A percentile compares a stretch with the other conserved stretches of the same genome.
Evolutionary conservation across 2,113 vertebrate species (phyloP).

Genomic region (Chionis minor): DNA sequence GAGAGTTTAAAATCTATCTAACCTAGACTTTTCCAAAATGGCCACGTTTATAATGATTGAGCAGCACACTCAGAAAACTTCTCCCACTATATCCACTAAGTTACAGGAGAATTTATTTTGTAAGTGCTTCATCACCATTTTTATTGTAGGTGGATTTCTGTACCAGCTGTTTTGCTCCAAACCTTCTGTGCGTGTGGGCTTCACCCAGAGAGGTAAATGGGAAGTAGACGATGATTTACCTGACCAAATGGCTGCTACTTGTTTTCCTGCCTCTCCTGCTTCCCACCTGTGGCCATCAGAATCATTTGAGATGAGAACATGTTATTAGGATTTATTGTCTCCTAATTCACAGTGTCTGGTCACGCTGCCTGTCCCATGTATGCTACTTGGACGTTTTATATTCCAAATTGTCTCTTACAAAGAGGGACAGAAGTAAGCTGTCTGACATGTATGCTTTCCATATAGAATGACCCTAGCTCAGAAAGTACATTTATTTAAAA

Average conservation of each 20-base stretch:
- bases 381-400: not conserved
- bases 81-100: not conserved
- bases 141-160: not conserved
- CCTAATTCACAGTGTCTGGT: not conserved
- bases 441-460: not conserved
- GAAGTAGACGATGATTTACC: not conserved
- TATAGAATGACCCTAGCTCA: not conserved
- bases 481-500: slow-evolving; percentile 5
- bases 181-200: not conserved
- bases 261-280: not conserved
- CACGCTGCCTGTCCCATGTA: not conserved
- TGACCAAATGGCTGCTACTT: not conserved
- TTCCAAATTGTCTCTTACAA: not conserved
- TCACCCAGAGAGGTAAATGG: not conserved
- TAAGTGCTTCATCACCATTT: not conserved
- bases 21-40: not conserved
- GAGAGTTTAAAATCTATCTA: not conserved
- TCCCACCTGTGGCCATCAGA: not conserved
- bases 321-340: not conserved
- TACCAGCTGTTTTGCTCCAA: not conserved
- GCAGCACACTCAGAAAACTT: not conserved
- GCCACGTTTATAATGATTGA: not conserved
- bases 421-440: not conserved
- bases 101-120: not conserved
- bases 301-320: not conserved